These are phyloP conservation scores for Leptothorax acervorum DNA, from an alignment of 2,888 invertebrate species.

Conservation along the genomic window DNA sequence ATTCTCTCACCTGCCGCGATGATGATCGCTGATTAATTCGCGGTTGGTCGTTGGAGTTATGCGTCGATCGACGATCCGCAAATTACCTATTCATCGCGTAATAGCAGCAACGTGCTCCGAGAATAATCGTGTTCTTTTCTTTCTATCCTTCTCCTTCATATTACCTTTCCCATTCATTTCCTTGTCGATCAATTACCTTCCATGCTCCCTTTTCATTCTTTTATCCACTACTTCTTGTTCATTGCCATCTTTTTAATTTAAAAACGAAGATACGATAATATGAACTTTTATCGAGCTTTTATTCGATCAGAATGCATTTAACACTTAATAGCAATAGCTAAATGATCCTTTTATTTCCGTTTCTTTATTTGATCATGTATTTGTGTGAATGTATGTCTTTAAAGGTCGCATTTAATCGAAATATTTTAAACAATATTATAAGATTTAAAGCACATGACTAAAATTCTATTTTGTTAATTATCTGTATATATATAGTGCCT, in stretches of 20 bases:
- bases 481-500: neutral
- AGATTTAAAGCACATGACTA: constrained; percentile 7
- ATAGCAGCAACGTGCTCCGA: constrained; percentile 81
- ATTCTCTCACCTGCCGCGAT: constrained; percentile 70
- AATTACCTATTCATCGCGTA: constrained; percentile 84
- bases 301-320: neutral
- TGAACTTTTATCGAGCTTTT: neutral
- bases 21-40: constrained; percentile 83
- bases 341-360: constrained; percentile 5
- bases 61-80: constrained; percentile 78
- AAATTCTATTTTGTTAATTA: constrained; percentile 42
- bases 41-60: constrained; percentile 75
- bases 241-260: constrained; percentile 52
- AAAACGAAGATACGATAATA: constrained; percentile 1
- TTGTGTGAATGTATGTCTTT: neutral
- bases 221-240: neutral
- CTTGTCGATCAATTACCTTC: neutral
- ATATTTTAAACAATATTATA: neutral
- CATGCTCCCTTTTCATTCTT: constrained; percentile 41
- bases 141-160: constrained; percentile 16
- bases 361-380: neutral
- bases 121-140: constrained; percentile 51
- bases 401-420: neutral
- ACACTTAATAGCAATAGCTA: constrained; percentile 32
- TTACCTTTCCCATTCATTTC: constrained; percentile 35